phyloP scores from a whole-genome alignment of 1,140 invertebrate species.

The Ganaspis sp. region DNA sequence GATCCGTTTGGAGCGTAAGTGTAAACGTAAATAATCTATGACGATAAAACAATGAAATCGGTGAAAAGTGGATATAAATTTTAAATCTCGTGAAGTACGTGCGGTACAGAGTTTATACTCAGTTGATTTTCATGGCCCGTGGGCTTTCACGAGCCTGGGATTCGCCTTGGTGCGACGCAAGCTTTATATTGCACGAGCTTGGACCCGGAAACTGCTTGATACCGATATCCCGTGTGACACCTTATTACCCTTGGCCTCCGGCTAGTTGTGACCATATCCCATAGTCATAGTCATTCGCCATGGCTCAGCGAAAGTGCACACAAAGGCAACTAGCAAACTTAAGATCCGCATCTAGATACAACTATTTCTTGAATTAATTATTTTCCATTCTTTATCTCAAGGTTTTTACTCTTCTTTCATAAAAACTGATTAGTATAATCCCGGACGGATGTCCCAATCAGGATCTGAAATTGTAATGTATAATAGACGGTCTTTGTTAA shows the following conservation, averaged over 20 bases:
- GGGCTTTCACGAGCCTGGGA: conserved; percentile 53
- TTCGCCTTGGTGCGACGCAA: conserved; percentile 40
- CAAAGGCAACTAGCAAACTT: conserved; percentile 6
- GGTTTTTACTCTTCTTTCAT: too few relatives aligned
- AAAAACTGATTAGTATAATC: too few relatives aligned
- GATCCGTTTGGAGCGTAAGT: conserved; percentile 20
- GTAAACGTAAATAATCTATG: conserved; percentile 14
- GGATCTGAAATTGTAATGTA: too few relatives aligned
- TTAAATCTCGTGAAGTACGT: conserved; percentile 16
- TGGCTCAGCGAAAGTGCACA: conserved; percentile 40
- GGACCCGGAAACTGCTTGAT: conserved; percentile 57
- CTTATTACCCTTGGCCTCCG: conserved; percentile 57
- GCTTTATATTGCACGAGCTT: conserved; percentile 44
- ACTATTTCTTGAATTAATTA: conserved; percentile 32
- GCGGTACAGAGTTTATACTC: conserved; percentile 44
- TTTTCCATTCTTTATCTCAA: background rate
- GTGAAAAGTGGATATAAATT: conserved; percentile 29
- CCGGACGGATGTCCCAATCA: too few relatives aligned
- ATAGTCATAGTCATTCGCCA: conserved; percentile 42
- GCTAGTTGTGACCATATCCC: conserved; percentile 40
- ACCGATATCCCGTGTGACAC: conserved; percentile 60
- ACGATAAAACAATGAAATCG: conserved; percentile 25
- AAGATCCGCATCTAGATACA: conserved; percentile 23
- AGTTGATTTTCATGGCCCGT: conserved; percentile 51
- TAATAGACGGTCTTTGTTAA: too few relatives aligned